Base-by-base conservation (phyloP, 2,888 invertebrate genomes). In the Endotricha flammealis region DNA sequence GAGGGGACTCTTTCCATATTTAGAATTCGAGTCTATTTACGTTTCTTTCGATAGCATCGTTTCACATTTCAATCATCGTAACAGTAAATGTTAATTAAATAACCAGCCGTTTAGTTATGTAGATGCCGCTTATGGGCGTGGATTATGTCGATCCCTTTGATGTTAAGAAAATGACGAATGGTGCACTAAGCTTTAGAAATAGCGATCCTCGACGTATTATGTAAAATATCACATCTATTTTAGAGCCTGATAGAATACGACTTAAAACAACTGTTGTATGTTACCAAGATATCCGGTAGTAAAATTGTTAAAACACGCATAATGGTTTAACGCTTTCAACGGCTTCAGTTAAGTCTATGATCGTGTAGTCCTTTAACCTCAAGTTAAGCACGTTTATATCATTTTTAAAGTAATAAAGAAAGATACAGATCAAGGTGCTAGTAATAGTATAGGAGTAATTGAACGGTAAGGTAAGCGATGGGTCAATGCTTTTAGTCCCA, bases 31-130 rank as follows among this genome's bases (percentile, higher is more conserved):
- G 13, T 35, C 48, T 64, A 63, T 62, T 60, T 54, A 46, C 40
- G 53, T 54, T 36, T 36, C 42, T 38, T 50, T 63, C 56, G 57
- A 64, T 61, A 47, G 56, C 42, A 52, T 48, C 46, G 54, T 58
- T 57, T 71, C 64, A 68, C 60, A 65, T 74, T 76, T 75, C 73
- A 67, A 69, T 77, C 68, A 63, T 53, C 56, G 57, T 50, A 60
- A 55, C 56, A 57, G 52, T 44, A 46, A 52, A 53, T 57, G 55
- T 66, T 67, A 75, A 73, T 74, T 77, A 73, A 61, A 60, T 64
- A 57, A 57, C 50, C 41, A 52, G 46, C 48, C 42, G 49, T 51
- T 61, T 50, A 42, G 39, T 40, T 41, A 36, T 33, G 45, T 53
- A 51, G 53, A 50, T 45, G 50, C 44, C 46, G 33, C 50, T 48